Evolutionary conservation across 2,888 invertebrate species (phyloP), one percentile per base, ranked within the genome.

Genomic region (Rugalucina vietnamica): DNA sequence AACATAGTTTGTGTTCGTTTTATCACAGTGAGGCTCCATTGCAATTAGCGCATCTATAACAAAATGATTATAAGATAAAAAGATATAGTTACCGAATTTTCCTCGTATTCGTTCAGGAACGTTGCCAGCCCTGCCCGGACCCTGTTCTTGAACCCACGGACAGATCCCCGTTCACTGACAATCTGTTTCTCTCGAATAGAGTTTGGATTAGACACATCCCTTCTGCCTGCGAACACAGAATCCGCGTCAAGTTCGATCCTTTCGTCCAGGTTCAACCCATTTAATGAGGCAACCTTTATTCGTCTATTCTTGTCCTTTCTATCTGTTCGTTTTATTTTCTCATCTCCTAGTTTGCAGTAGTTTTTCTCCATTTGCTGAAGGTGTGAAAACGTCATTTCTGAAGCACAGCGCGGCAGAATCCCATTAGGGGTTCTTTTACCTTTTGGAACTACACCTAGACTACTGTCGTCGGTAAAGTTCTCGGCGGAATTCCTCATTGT

Each of bases 51-150:
- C n/a, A n/a, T n/a, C n/a, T n/a, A n/a, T n/a, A n/a, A n/a, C n/a
- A n/a, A n/a, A n/a, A n/a, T n/a, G n/a, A n/a, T n/a, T n/a, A n/a
- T n/a, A n/a, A n/a, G n/a, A n/a, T n/a, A n/a, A 29, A n/a, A 69
- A 24, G 18, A 36, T 69, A 70, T 76, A 87, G 81, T 82, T 84
- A 89, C 88, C 54, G 84, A 75, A 29, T 76, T 79, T 39, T 79
- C 84, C 24, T 82, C 82, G n/a, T 81, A 83, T 54, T 76, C 84
- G 24, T 90, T 89, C 89, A 92, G 91, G 95, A 98, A 98, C n/a
- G 98, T 98, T 72, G 98, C 98, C 92, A 99, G 98, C 86, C 98
- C 98, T 88, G 98, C 98, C 89, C 98, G 96, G 81, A 99, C 98
- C 91, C 98, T 96, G 96, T 99, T 98, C 95, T 98, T 98, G 87